Conservation (phyloP, 37 sponge, comb jelly and placozoan genomes). For the Diacarnus erythraeanus region DNA sequence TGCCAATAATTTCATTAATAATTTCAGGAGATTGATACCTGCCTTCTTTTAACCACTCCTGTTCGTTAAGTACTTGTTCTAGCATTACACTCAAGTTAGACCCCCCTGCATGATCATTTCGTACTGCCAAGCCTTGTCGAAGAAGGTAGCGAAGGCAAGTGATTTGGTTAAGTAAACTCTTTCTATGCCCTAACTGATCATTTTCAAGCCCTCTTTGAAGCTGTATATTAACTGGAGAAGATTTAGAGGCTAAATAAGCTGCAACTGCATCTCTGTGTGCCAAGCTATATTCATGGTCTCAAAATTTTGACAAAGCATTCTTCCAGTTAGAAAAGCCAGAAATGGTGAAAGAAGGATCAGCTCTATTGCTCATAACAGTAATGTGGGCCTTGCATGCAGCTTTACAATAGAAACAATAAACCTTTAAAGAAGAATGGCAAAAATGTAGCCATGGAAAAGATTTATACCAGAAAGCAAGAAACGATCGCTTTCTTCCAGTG, state of each 20-base stretch:
- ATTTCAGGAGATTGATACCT: not conserved
- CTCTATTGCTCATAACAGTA: not conserved
- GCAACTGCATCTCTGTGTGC: slow-evolving; percentile 61
- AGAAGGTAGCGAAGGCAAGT: too few species aligned
- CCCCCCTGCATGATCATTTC: not conserved
- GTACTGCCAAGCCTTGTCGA: not conserved
- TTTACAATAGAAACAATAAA: slow-evolving; percentile 1
- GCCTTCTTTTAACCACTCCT: not conserved
- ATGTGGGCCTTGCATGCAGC: not conserved
- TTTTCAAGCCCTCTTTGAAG: not conserved
- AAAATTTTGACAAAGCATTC: slow-evolving; percentile 60
- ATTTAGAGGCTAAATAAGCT: not conserved
- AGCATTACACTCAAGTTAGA: not conserved
- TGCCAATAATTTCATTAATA: not conserved
- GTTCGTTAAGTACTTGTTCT: not conserved
- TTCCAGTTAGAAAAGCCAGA: slow-evolving; percentile 52
- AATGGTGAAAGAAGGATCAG: slow-evolving; percentile 21
- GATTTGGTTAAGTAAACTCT: too few species aligned
- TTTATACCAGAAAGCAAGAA: slow-evolving; percentile 3
- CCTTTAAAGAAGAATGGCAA: not conserved
- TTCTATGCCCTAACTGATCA: too few species aligned
- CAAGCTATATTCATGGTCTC: slow-evolving; percentile 59
- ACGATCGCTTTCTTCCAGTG: not conserved
- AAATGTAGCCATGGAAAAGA: slow-evolving; percentile 1
- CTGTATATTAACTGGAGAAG: not conserved